Base-by-base conservation (phyloP, 2,113 vertebrate genomes). In the Thamnaconus septentrionalis region DNA sequence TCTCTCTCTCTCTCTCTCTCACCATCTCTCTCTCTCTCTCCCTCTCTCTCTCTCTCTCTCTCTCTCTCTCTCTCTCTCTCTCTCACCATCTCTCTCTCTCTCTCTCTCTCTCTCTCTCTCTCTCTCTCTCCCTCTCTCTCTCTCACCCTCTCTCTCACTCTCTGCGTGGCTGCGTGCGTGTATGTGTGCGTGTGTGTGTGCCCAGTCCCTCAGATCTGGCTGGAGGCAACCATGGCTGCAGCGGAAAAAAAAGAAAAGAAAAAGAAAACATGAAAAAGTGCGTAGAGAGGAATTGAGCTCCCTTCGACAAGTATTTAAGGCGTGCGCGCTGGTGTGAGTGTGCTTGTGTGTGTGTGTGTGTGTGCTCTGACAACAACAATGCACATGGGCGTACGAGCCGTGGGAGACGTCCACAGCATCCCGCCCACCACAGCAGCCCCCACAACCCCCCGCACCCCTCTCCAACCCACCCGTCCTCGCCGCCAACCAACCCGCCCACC, bases 341-440 rank as follows among this genome's bases (percentile, higher is more conserved):
- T 49, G 57, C 45, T 1, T 31, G 18, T 31, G 18, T 31, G 18
- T 31, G 18, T 31, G 18, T 31, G 18, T 31, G 18, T 53, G 61
- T 41, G 2, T 12, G 59, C 64, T 66, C 49, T 79, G 49, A 57
- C 64, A 78, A 64, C 70, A 77, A 87, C 81, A 74, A 79, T 66
- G 88, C 82, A 80, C 80, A 76, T 66, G 55, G 72, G 76, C 75
- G 8, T 59, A 51, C 63, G 57, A 42, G 40, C 63, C 18, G 74
- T 72, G 73, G 78, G 61, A 88, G 85, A 61, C 76, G 89, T 89
- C 41, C 74, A 78, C 83, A 87, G 90, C 87, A 89, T 91, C 92
- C 90, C 90, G 75, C 71, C 83, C 87, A 88, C 83, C 81, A 66
- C 78, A 71, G 75, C 68, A 31, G 58, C 73, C 79, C 69, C 56